Evolutionary conservation across 2,888 invertebrate species (phyloP), one percentile per base, ranked within the genome.

Genomic region (Physocephala rufipes): DNA sequence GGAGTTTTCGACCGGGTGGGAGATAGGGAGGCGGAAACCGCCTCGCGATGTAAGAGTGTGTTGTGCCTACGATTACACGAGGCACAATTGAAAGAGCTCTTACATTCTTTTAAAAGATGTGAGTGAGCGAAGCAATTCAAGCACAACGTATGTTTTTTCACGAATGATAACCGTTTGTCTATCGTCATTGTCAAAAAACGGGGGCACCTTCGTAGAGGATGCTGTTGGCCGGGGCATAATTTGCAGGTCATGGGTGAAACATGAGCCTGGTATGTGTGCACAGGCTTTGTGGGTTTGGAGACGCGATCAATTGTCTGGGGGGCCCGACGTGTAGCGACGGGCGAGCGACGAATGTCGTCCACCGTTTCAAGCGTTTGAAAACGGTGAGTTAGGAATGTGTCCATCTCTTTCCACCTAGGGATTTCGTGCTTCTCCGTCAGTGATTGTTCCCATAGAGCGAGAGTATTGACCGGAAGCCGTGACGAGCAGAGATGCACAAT

Each of bases 331-430:
- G n/a, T n/a, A n/a, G n/a, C n/a, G n/a, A n/a, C n/a, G n/a, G n/a
- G n/a, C 1, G 63, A 16, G 1, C 13, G 16, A 43, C 43, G 36
- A 24, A 67, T 55, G 12, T 45, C 63, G 0, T 43, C 24, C 15
- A 63, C 63, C 13, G 63, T 63, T 45, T 63, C 45, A 9, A 36
- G 24, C 0, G 55, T 30, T 43, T 66, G 55, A 16, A 66, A 66
- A 19, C 28, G 53, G 16, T 9, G 16, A 0, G 58, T 43, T 9
- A 55, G 19, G 16, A 70, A 70, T 15, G 12, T 26, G 12, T 55
- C 53, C 24, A 64, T 30, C 16, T 70, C 64, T 16, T 19, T 26
- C 63, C 70, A 53, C 21, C 24, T 53, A 1, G 53, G 21, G 19
- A 53, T 53, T 12, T 53, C 53, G 19, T 24, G 53, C 24, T 53